phyloP scores from a whole-genome alignment of 1,140 invertebrate genomes.

The Dreissena rostriformis region DNA sequence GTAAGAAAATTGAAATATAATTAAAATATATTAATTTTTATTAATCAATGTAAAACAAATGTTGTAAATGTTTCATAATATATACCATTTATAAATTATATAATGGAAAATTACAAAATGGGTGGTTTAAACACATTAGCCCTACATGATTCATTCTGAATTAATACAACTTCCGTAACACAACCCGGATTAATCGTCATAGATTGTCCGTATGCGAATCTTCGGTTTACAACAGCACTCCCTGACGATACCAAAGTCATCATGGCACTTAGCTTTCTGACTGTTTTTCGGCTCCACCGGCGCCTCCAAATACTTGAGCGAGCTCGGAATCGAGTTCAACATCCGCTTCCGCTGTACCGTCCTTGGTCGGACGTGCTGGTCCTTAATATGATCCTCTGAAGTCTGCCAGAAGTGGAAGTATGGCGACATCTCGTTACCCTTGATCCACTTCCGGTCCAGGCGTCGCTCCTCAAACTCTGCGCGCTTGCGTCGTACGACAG shows the following conservation, averaged over 20 bases:
- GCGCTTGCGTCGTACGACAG: neutral
- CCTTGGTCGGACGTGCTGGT: slow-evolving; percentile 30
- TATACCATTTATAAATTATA: too few relatives aligned
- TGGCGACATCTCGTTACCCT: slow-evolving; percentile 33
- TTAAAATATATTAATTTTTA: too few relatives aligned
- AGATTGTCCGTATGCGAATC: slow-evolving; percentile 34
- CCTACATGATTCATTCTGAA: too few relatives aligned
- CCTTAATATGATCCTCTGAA: slow-evolving; percentile 37
- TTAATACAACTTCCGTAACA: too few relatives aligned
- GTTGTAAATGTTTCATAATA: too few relatives aligned
- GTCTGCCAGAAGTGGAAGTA: slow-evolving; percentile 38
- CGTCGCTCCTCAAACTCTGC: neutral
- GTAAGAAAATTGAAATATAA: too few relatives aligned
- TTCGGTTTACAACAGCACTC: slow-evolving; percentile 38
- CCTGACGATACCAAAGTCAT: slow-evolving; percentile 39
- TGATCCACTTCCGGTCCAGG: slow-evolving; percentile 19
- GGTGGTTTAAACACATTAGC: too few relatives aligned
- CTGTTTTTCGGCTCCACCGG: neutral
- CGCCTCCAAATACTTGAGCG: neutral
- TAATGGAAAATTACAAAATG: too few relatives aligned
- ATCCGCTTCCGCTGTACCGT: neutral
- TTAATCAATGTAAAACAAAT: too few relatives aligned
- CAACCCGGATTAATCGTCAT: neutral
- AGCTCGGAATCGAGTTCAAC: slow-evolving; percentile 7
- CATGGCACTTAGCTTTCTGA: neutral